phyloP scores from a whole-genome alignment of 1,140 invertebrate species.

The Helicoverpa armigera region DNA sequence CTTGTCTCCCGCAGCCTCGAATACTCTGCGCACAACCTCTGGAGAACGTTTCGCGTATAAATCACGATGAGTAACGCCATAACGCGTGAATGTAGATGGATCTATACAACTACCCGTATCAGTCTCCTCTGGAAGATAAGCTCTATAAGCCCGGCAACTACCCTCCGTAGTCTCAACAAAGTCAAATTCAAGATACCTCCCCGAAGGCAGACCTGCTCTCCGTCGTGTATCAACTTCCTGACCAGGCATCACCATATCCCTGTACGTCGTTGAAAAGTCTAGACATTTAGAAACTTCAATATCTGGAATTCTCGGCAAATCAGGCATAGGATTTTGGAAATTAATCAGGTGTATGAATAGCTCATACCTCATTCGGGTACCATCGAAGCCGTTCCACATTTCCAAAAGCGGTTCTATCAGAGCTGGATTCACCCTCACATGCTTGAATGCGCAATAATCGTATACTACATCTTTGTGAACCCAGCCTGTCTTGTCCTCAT shows the following conservation, averaged over 20 bases:
- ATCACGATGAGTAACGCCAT: constrained; percentile 57
- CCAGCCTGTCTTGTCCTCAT: constrained; percentile 64
- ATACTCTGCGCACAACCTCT: constrained; percentile 54
- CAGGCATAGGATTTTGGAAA: constrained; percentile 43
- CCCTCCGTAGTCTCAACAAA: constrained; percentile 53
- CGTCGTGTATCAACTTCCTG: constrained; percentile 36
- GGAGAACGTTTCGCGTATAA: constrained; percentile 57
- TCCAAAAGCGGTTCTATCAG: constrained; percentile 59
- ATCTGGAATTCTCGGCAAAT: constrained; percentile 58
- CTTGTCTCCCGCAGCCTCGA: constrained; percentile 54
- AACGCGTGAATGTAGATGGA: constrained; percentile 51
- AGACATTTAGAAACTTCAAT: constrained; percentile 43
- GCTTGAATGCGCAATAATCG: constrained; percentile 50
- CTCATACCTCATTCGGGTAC: constrained; percentile 58
- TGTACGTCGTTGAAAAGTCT: constrained; percentile 58
- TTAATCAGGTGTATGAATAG: constrained; percentile 56
- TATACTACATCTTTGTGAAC: constrained; percentile 62
- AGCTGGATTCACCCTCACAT: constrained; percentile 52
- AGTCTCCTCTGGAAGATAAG: constrained; percentile 55
- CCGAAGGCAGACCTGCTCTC: constrained; percentile 57
- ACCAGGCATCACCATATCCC: constrained; percentile 57
- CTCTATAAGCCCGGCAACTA: constrained; percentile 53
- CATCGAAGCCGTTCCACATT: constrained; percentile 58
- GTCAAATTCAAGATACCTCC: constrained; percentile 61
- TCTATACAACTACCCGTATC: constrained; percentile 52